Percentiles rank a stretch among this genome's conserved stretches.
Conservation (phyloP, 2,113 vertebrate species). For the Engystomops pustulosus region DNA sequence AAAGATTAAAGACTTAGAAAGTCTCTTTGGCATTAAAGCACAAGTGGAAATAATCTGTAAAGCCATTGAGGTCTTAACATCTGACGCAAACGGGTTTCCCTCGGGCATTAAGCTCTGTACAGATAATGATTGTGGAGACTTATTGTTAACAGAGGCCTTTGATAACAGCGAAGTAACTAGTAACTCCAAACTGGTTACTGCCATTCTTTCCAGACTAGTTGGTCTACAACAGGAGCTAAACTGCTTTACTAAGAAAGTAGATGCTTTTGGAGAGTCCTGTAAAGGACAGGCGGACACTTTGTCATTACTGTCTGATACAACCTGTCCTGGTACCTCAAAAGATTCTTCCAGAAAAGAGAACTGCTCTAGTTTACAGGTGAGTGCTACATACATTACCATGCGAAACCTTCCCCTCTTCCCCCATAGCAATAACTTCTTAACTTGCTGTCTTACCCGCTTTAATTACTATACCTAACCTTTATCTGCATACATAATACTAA, state of each 20-base stretch:
- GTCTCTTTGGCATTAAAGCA: slow-evolving; percentile 83
- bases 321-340: slow-evolving; percentile 70
- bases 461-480: slow-evolving; percentile 62
- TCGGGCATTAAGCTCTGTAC: slow-evolving; percentile 81
- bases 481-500: slow-evolving; percentile 64
- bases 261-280: slow-evolving; percentile 71
- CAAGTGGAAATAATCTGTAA: slow-evolving; percentile 88
- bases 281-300: slow-evolving; percentile 77
- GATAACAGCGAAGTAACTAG: slow-evolving; percentile 79
- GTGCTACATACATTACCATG: slow-evolving; percentile 47
- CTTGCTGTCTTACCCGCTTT: slow-evolving; percentile 70
- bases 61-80: slow-evolving; percentile 89
- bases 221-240: slow-evolving; percentile 88
- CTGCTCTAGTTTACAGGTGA: slow-evolving; percentile 83
- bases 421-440: slow-evolving; percentile 63
- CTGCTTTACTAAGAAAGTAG: slow-evolving; percentile 84
- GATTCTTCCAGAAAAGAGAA: slow-evolving; percentile 75
- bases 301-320: slow-evolving; percentile 63
- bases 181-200: slow-evolving; percentile 83
- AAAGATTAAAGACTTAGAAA: slow-evolving; percentile 82
- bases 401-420: slow-evolving; percentile 1
- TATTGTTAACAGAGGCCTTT: slow-evolving; percentile 72
- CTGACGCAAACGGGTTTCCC: slow-evolving; percentile 84
- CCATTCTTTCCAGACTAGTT: slow-evolving; percentile 85
- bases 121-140: slow-evolving; percentile 78